phyloP scores from a whole-genome alignment of 2,888 invertebrate species.

The Podotricha telesiphe region DNA sequence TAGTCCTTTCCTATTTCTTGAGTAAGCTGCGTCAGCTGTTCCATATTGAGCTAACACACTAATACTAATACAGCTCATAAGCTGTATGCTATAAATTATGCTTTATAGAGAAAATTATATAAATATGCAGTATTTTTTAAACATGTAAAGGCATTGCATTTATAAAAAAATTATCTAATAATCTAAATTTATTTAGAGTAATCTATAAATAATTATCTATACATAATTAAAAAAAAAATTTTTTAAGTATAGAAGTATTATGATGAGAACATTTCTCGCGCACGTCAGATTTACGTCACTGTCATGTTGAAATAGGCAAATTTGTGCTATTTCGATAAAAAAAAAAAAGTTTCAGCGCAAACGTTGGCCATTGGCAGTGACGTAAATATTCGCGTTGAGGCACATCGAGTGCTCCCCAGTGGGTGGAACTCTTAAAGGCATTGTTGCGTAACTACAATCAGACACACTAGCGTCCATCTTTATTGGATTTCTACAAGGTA shows the following conservation, averaged over 20 bases:
- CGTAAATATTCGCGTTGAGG: conserved; percentile 4
- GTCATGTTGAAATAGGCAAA: conserved; percentile 1
- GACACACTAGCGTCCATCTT: conserved; percentile 30
- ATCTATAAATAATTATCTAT: background rate
- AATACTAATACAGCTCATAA: too few relatives aligned
- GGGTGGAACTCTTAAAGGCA: conserved; percentile 21
- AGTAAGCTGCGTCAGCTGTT: background rate
- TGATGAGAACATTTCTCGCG: background rate
- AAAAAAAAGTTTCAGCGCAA: background rate
- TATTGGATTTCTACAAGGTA: conserved; percentile 34
- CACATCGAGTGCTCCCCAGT: conserved; percentile 18
- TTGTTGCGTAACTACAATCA: conserved; percentile 35
- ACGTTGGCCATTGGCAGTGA: background rate
- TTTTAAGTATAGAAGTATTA: conserved; percentile 5
- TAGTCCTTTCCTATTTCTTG: background rate
- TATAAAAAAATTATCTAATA: too few relatives aligned
- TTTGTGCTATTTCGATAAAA: background rate
- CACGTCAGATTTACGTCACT: conserved; percentile 1
- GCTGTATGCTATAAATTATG: too few relatives aligned
- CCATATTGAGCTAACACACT: too few relatives aligned
- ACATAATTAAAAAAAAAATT: too few relatives aligned
- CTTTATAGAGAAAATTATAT: conserved; percentile 3
- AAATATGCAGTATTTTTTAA: background rate
- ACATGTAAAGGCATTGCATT: background rate
- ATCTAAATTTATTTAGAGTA: background rate